Conservation (phyloP, 2,797 vertebrate species). For the Scolopax rusticola region DNA sequence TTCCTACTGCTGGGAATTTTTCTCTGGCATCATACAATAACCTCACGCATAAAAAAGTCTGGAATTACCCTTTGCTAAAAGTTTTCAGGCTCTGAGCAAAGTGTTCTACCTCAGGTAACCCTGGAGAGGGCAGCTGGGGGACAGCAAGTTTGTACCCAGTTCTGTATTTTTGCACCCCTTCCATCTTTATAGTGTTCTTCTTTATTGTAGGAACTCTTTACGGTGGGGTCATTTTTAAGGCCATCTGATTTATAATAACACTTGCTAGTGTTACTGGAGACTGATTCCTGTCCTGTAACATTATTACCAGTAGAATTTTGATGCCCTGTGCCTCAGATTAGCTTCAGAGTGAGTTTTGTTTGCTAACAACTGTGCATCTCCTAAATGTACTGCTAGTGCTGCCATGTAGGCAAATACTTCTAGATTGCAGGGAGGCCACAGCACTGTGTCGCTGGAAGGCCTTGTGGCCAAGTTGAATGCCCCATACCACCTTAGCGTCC, state of each 20-base stretch:
- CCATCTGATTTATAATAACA: not conserved
- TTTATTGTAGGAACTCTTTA: not conserved
- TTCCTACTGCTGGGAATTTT: not conserved
- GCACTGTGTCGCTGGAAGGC: not conserved
- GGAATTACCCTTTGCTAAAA: not conserved
- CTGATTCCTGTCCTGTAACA: not conserved
- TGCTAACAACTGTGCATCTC: not conserved
- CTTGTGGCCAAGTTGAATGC: not conserved
- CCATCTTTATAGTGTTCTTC: not conserved
- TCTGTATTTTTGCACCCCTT: not conserved
- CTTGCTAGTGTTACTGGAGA: not conserved
- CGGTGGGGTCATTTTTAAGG: not conserved
- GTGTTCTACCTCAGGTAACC: not conserved
- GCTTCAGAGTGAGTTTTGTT: not conserved
- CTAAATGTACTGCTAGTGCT: not conserved
- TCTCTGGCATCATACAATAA: not conserved
- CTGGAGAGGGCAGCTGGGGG: not conserved
- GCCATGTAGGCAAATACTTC: rapidly evolving
- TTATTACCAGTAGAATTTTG: not conserved
- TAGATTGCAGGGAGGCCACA: not conserved
- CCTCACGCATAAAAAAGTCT: not conserved
- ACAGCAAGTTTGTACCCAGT: not conserved
- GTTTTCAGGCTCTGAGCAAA: not conserved
- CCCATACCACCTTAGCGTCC: not conserved
- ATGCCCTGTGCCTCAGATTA: not conserved